Conservation (phyloP, 2,113 vertebrate genomes). For the Malurus melanocephalus region DNA sequence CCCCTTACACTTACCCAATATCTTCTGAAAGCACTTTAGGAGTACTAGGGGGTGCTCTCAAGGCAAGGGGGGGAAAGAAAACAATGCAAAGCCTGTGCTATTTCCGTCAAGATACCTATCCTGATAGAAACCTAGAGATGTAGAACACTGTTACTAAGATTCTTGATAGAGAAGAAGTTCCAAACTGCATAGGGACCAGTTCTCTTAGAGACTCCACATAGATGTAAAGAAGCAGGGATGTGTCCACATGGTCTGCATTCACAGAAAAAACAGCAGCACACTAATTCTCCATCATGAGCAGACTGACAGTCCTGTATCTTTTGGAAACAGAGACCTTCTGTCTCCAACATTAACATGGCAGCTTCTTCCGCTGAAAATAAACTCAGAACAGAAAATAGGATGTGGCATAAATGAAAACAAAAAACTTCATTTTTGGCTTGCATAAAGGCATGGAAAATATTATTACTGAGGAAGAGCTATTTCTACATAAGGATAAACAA, state of each 20-base stretch:
- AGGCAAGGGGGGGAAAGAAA: not conserved
- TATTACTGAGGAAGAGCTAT: not conserved
- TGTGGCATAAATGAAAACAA: not conserved
- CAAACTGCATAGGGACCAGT: not conserved
- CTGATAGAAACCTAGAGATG: not conserved
- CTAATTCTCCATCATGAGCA: not conserved
- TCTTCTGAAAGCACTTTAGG: not conserved
- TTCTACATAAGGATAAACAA: not conserved
- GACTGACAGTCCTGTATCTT: not conserved
- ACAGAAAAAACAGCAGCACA: not conserved
- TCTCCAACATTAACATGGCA: not conserved
- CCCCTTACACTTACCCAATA: not conserved
- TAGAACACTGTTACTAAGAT: not conserved
- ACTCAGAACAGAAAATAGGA: constrained; percentile 4
- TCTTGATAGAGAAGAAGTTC: not conserved
- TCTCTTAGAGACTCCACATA: not conserved
- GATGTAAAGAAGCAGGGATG: accelerated
- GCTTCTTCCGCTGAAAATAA: not conserved
- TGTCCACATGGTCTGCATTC: not conserved
- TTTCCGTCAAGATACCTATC: not conserved
- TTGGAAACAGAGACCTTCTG: not conserved
- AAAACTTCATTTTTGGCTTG: not conserved
- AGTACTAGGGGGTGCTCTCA: not conserved
- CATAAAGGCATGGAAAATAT: not conserved
- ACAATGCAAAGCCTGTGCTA: not conserved